phyloP scores from a whole-genome alignment of 53 echinoderm and acorn worm species.

The Crossaster papposus region DNA sequence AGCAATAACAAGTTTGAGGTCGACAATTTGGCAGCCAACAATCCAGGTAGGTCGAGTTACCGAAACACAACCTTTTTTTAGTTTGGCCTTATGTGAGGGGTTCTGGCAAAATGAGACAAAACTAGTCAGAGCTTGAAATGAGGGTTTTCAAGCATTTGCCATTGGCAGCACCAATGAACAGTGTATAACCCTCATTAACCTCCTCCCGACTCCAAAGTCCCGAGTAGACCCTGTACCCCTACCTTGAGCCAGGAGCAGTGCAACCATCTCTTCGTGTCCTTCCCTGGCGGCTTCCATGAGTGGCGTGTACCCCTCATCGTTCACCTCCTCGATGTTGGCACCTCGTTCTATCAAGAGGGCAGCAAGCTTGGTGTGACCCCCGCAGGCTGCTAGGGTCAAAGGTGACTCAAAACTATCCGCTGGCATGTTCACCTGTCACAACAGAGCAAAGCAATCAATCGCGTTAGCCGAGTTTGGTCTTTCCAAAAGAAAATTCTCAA shows the following conservation, averaged over 20 bases:
- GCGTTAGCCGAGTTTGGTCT: background rate
- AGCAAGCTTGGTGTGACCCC: constrained; percentile 95
- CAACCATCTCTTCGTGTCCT: constrained; percentile 98
- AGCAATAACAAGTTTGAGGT: too few species aligned
- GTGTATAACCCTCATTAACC: too few species aligned
- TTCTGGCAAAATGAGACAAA: too few species aligned
- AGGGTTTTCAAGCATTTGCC: too few species aligned
- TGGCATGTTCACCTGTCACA: constrained; percentile 95
- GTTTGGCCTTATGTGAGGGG: too few species aligned
- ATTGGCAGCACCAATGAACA: too few species aligned
- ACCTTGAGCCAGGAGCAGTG: constrained; percentile 93
- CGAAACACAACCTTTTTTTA: too few species aligned
- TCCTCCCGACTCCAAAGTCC: too few species aligned
- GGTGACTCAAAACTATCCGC: constrained; percentile 99
- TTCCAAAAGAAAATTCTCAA: background rate
- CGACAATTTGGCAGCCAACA: too few species aligned
- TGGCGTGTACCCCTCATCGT: constrained; percentile 98
- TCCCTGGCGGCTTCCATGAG: constrained; percentile 99
- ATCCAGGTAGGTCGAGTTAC: too few species aligned
- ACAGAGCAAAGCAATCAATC: background rate
- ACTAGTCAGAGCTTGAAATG: too few species aligned
- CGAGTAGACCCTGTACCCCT: background rate
- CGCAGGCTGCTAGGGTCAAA: constrained; percentile 95
- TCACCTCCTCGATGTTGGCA: constrained; percentile 99
- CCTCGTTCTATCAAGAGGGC: constrained; percentile 91